phyloP scores from a whole-genome alignment of 2,888 invertebrate genomes.

The Herminia tarsipennalis region DNA sequence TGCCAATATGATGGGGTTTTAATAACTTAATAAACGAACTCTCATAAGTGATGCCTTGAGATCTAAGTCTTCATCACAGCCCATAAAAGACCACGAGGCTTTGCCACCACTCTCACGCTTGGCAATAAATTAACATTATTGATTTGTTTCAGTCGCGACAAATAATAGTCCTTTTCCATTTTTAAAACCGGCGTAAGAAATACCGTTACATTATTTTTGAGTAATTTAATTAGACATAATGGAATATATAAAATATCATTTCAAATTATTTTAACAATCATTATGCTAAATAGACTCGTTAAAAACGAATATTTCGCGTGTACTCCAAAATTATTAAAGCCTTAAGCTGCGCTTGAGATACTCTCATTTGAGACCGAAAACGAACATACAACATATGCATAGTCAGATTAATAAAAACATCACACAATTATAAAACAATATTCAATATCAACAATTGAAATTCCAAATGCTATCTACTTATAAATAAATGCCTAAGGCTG shows the following conservation, averaged over 20 bases:
- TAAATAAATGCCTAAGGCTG: constrained; percentile 18
- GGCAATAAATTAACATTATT: too few species aligned
- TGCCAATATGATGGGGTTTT: too few species aligned
- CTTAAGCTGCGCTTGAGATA: constrained; percentile 22
- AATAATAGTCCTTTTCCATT: too few species aligned
- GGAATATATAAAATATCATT: constrained; percentile 20
- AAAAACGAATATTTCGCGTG: constrained; percentile 11
- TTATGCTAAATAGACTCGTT: constrained; percentile 28
- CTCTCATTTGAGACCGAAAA: constrained; percentile 23
- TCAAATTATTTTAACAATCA: constrained; percentile 15
- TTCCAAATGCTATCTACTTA: constrained; percentile 9
- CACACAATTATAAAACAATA: constrained; percentile 6
- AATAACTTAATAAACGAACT: too few species aligned
- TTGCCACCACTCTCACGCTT: too few species aligned
- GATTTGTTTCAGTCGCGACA: too few species aligned
- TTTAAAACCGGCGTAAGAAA: too few species aligned
- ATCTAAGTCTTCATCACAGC: too few species aligned
- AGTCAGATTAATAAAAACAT: constrained; percentile 26
- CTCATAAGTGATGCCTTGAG: too few species aligned
- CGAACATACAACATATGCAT: constrained; percentile 18
- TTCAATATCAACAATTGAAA: constrained; percentile 14
- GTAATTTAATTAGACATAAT: too few species aligned
- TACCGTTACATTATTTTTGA: too few species aligned
- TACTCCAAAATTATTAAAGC: constrained; percentile 31
- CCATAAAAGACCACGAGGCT: too few species aligned